Percentiles rank a stretch among this genome's conserved stretches.
Evolutionary conservation across 2,888 invertebrate species (phyloP).

Genomic region (Linyphia triangularis): DNA sequence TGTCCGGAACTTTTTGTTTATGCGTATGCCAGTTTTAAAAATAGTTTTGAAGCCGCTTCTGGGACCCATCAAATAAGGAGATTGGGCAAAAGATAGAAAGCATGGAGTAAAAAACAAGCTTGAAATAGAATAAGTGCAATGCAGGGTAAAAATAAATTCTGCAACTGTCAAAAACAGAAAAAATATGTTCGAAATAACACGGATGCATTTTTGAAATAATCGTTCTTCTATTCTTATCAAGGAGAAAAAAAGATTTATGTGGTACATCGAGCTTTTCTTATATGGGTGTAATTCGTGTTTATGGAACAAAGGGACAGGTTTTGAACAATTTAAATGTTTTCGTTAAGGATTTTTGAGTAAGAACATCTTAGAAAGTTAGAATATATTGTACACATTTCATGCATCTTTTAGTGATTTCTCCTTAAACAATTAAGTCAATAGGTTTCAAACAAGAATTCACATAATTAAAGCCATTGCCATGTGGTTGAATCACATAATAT

Average conservation of each 20-base stretch:
- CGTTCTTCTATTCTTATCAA: constrained; percentile 3
- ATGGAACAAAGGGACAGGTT: neutral
- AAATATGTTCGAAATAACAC: neutral
- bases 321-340: neutral
- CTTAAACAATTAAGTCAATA: too few relatives aligned
- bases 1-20: constrained; percentile 56
- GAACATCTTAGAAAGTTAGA: too few relatives aligned
- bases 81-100: constrained; percentile 5
- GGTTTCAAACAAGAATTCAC: too few relatives aligned
- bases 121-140: constrained; percentile 17
- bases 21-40: constrained; percentile 32
- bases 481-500: too few relatives aligned
- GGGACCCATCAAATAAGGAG: constrained; percentile 23
- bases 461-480: too few relatives aligned
- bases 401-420: too few relatives aligned
- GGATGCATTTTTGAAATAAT: neutral
- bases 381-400: too few relatives aligned
- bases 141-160: constrained; percentile 41
- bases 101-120: constrained; percentile 5
- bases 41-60: neutral
- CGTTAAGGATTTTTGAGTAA: too few relatives aligned
- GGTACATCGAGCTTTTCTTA: neutral
- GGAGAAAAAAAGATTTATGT: neutral
- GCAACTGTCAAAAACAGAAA: constrained; percentile 38
- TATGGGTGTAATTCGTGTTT: neutral